Evolutionary conservation across 2,888 invertebrate genomes (phyloP), one percentile per base, ranked within the genome.

Genomic region (Cetonia aurata): DNA sequence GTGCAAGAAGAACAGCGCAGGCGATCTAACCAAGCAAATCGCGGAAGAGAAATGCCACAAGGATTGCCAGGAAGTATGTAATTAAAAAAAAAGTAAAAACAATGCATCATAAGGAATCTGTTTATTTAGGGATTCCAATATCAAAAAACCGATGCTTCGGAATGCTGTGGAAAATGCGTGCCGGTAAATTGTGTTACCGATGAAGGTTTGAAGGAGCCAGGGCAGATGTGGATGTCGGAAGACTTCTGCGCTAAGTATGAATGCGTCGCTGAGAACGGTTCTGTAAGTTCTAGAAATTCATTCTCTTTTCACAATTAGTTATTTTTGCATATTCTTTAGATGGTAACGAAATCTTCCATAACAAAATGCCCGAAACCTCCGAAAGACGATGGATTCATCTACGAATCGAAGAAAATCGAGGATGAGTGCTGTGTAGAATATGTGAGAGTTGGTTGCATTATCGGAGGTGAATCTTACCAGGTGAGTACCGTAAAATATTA

Each of bases 111-210:
- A 25, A 25, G 25, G 4, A 25, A 3, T 25, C 25, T 25, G 1
- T 3, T 25, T 25, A 25, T 25, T 25, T 4, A 46, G 31, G 13
- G 19, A 60, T 46, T 19, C 48, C 9, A 48, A 17, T n/a, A 15
- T 48, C 13, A 48, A 8, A 48, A 48, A 48, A 48, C 13, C 13
- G 12, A 48, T 12, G 15, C 33, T 6, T 19, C 6, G 2, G 15
- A 65, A 46, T 93, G 92, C 78, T 93, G 93, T 79, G 93, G 93
- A 0, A 83, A 85, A 59, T 93, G 93, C 80, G 80, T 85, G 50
- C 89, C 89, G n/a, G 85, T 87, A 1, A 88, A 88, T 0, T 92
- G 92, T 79, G 85, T 90, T 0, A 83, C 88, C 48, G 86, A 86
- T 41, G 88, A 87, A 0, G 71, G 77, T 10, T 77, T 87, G 13